Percentiles rank a stretch among this genome's conserved stretches.
phyloP scores from a whole-genome alignment of 2,113 vertebrate genomes.

The Proterorhinus semilunaris region DNA sequence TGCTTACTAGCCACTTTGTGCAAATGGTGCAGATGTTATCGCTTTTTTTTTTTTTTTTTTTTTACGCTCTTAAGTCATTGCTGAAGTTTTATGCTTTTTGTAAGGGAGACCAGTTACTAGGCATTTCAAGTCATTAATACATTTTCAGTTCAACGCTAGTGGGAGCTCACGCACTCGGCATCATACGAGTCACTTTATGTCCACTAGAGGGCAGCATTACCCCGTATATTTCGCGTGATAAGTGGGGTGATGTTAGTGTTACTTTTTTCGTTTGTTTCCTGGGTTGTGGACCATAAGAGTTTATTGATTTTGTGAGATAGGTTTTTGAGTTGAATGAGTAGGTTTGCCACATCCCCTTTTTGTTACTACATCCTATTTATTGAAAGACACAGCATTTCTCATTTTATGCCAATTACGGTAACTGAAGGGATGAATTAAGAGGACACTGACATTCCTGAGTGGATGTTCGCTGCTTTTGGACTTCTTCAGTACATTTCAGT shows the following conservation, averaged over 20 bases:
- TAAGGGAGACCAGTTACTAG: slow-evolving; percentile 35
- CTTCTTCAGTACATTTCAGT: slow-evolving; percentile 35
- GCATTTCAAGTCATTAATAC: slow-evolving; percentile 4
- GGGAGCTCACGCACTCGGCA: background rate
- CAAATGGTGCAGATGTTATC: slow-evolving; percentile 19
- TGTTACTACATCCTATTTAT: slow-evolving; percentile 49
- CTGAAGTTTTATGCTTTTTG: slow-evolving; percentile 25
- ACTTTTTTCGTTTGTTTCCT: background rate
- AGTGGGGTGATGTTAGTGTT: slow-evolving; percentile 15
- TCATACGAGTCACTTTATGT: background rate
- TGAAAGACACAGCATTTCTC: background rate
- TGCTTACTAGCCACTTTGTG: slow-evolving; percentile 8
- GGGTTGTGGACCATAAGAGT: slow-evolving; percentile 10
- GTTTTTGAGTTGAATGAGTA: background rate
- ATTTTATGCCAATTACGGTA: slow-evolving; percentile 32
- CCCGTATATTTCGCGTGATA: slow-evolving; percentile 20
- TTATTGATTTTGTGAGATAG: background rate
- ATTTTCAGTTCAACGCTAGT: slow-evolving; percentile 31
- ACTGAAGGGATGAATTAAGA: slow-evolving; percentile 17
- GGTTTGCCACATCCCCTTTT: background rate
- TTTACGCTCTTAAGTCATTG: slow-evolving; percentile 9
- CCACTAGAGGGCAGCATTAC: slow-evolving; percentile 55
- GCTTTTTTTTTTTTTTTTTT: slow-evolving; percentile 16
- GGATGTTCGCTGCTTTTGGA: slow-evolving; percentile 49
- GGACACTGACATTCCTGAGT: slow-evolving; percentile 47